phyloP scores from a whole-genome alignment of 2,113 vertebrate genomes.

The Phylloscopus trochilus region DNA sequence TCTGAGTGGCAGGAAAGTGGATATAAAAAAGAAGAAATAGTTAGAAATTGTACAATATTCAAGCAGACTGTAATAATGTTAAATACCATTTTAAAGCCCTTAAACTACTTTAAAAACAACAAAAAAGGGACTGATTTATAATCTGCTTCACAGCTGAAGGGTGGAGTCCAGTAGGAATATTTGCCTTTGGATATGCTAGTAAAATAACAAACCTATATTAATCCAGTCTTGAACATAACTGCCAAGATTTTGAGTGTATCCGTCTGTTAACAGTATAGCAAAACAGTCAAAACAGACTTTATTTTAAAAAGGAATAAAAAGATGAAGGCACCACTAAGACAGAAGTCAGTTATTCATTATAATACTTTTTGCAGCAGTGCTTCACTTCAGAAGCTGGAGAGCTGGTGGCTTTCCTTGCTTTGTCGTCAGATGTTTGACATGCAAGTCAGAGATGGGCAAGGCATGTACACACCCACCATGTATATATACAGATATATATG shows the following conservation, averaged over 20 bases:
- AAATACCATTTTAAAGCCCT: conserved; percentile 53
- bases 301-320: conserved; percentile 48
- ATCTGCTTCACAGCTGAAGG: conserved; percentile 42
- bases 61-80: conserved; percentile 43
- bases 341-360: conserved; percentile 23
- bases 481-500: not conserved
- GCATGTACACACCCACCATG: not conserved
- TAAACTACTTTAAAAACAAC: conserved; percentile 57
- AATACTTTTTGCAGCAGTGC: conserved; percentile 2
- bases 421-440: not conserved
- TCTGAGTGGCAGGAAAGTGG: conserved; percentile 14
- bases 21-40: conserved; percentile 33
- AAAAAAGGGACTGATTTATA: conserved; percentile 48
- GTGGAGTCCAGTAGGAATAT: conserved; percentile 52
- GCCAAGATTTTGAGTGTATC: conserved; percentile 43
- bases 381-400: not conserved
- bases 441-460: not conserved
- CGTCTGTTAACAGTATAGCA: conserved; percentile 39
- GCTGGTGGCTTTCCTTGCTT: not conserved
- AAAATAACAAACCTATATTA: conserved; percentile 59
- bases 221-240: conserved; percentile 41
- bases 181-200: conserved; percentile 47
- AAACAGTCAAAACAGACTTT: conserved; percentile 43
- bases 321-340: conserved; percentile 31
- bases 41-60: conserved; percentile 39